These are phyloP conservation scores for Salvelinus alpinus DNA, from an alignment of 2,113 vertebrate genomes.

Conservation along the genomic window DNA sequence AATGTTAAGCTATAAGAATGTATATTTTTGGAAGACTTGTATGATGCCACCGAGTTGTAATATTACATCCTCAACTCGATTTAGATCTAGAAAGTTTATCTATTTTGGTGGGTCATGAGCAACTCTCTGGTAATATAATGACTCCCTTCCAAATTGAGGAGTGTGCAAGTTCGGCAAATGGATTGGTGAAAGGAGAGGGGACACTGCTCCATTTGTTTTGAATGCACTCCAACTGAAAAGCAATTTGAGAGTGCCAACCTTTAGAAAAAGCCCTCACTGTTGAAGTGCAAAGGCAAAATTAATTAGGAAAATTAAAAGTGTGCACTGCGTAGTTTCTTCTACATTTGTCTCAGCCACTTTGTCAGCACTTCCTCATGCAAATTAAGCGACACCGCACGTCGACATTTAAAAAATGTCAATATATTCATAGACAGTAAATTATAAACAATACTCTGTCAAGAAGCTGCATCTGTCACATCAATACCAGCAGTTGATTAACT, in stretches of 20 bases:
- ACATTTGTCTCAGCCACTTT: slow-evolving; percentile 34
- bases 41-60: not conserved
- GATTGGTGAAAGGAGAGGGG: slow-evolving; percentile 39
- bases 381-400: slow-evolving; percentile 47
- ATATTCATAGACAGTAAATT: slow-evolving; percentile 57
- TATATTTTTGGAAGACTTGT: not conserved
- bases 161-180: slow-evolving; percentile 45
- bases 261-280: slow-evolving; percentile 55
- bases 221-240: slow-evolving; percentile 66
- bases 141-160: not conserved
- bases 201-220: slow-evolving; percentile 66
- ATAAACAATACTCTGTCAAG: slow-evolving; percentile 50
- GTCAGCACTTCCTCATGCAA: slow-evolving; percentile 35
- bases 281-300: slow-evolving; percentile 65
- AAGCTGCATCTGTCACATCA: slow-evolving; percentile 58
- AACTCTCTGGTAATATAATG: not conserved
- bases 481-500: slow-evolving; percentile 60
- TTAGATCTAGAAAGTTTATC: too few relatives aligned
- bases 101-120: too few relatives aligned
- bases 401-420: slow-evolving; percentile 67
- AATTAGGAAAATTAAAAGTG: slow-evolving; percentile 68
- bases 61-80: too few relatives aligned
- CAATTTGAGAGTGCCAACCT: slow-evolving; percentile 61
- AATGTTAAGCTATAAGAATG: not conserved
- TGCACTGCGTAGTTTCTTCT: slow-evolving; percentile 43